Base-by-base conservation (phyloP, 2,888 invertebrate species). In the Augochlorella aurata region DNA sequence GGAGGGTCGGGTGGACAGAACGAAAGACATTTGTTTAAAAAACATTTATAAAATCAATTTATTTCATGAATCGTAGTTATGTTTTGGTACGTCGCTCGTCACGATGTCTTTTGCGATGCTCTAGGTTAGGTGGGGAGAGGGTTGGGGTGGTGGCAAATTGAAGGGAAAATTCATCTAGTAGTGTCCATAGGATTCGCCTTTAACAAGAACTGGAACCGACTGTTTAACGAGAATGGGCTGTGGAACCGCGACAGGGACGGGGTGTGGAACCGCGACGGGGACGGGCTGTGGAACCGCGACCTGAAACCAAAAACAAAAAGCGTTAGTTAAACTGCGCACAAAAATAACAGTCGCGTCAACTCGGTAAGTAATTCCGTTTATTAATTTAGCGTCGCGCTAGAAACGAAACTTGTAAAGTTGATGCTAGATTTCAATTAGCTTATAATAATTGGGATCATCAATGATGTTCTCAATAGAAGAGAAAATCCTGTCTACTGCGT, bases 181-280 rank as follows among this genome's bases (percentile, higher is more conserved):
- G 63, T 86, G 84, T 21, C 86, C 86, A 61, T 82, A 63, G 29
- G 84, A 83, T 47, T 79, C 68, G 78, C 80, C 89, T 79, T 91
- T 86, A 79, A 94, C 90, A 58, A 88, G 74, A 74, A 94, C 92
- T 58, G 94, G 94, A 49, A 93, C 90, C 71, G 89, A 79, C 73
- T 93, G 89, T 72, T 92, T 92, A 74, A 96, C 94, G 75, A 94
- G 92, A 16, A 96, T 95, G 0, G 96, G 96, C 0, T 95, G 94
- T 18, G 95, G 95, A 2, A 96, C 95, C n/a, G 94, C 93, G 54
- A 94, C 94, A 77, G 95, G 94, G 21, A 95, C 95, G 1, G 94
- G 95, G 49, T 95, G 94, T 78, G 95, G 94, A 0, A 95, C 94
- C 67, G 95, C 94, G 10, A 96, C 95, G 29, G 95, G 95, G 58